Evolutionary conservation across 2,888 invertebrate genomes (phyloP), one percentile per base, ranked within the genome.

Genomic region (Crossocerus cetratus): DNA sequence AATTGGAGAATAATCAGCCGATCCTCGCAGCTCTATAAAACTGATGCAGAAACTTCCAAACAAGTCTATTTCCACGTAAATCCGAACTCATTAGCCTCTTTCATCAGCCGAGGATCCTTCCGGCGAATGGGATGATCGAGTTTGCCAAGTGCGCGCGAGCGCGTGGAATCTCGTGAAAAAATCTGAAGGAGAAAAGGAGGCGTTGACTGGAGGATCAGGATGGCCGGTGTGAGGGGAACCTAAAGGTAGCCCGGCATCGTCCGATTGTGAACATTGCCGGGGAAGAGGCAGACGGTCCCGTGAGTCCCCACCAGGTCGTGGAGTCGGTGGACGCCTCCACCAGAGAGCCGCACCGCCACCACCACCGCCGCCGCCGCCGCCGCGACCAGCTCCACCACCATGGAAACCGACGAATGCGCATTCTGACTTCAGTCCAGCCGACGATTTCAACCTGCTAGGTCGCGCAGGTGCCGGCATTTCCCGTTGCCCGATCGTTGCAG

Each of bases 371-470:
- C 66, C 69, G 66, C 49, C 65, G 63, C 32, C 77, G 60, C 74
- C 60, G 66, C n/a, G 16, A 16, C n/a, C 16, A 49, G n/a, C 49
- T 77, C 83, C 81, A 83, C 83, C 76, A 80, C 81, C 85, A 82
- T 77, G 76, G 80, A 78, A 80, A 81, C 83, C 81, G 75, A 83
- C 82, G 84, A 83, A 80, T 82, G 86, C 84, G 85, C 86, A 85
- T 85, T 84, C 83, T 78, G 81, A 81, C 78, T 81, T 83, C 85
- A 87, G 88, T 87, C 85, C 83, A 82, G 78, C 83, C 83, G 82
- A 83, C 78, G 84, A 79, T 82, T 77, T 79, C 82, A 81, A 78
- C 77, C 80, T 80, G 83, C 73, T 64, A 72, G 77, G 80, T 84
- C 66, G 78, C 60, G 76, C 76, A 83, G 76, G 77, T 82, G 80